phyloP scores from a whole-genome alignment of 92 coral and sea anemone species.

The Meandrina meandrites region DNA sequence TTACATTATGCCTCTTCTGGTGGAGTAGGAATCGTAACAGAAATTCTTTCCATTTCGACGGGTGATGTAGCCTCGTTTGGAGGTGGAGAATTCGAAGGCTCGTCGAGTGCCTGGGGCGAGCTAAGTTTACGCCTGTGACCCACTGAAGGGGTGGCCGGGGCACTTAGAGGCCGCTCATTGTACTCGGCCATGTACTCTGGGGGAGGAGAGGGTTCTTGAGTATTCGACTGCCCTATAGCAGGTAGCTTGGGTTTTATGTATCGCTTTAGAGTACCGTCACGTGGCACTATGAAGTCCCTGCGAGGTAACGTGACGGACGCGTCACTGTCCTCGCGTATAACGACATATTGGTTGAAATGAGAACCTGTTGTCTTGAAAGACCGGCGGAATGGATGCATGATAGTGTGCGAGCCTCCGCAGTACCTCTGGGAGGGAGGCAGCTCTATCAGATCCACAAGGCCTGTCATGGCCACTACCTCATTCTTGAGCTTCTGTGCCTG shows the following conservation, averaged over 20 bases:
- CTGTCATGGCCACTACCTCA: conserved; percentile 93
- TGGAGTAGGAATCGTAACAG: conserved; percentile 78
- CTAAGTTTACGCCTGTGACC: conserved; percentile 28
- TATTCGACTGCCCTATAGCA: conserved; percentile 67
- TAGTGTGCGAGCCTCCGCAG: conserved; percentile 97
- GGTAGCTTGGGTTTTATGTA: conserved; percentile 79
- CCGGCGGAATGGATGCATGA: conserved; percentile 91
- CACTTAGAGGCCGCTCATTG: conserved; percentile 77
- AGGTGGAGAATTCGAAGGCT: conserved; percentile 43
- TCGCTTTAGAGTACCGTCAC: conserved; percentile 68
- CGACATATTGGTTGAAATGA: conserved; percentile 88
- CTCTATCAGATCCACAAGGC: conserved; percentile 76
- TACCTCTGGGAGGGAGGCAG: conserved; percentile 92
- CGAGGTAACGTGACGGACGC: conserved; percentile 79
- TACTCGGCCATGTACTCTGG: conserved; percentile 61
- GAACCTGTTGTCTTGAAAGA: conserved; percentile 77
- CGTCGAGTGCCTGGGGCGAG: conserved; percentile 41
- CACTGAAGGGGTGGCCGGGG: conserved; percentile 82
- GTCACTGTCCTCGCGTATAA: conserved; percentile 84
- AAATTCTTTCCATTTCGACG: conserved; percentile 70
- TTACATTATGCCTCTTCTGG: conserved; percentile 37
- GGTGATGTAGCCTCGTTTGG: conserved; percentile 57
- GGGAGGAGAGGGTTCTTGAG: conserved; percentile 72
- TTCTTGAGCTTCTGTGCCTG: conserved; percentile 73
- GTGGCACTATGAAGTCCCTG: conserved; percentile 89